Percentiles rank a stretch among this genome's conserved stretches.
Evolutionary conservation across 2,888 invertebrate species (phyloP).

Genomic region (Halocaridina rubra): DNA sequence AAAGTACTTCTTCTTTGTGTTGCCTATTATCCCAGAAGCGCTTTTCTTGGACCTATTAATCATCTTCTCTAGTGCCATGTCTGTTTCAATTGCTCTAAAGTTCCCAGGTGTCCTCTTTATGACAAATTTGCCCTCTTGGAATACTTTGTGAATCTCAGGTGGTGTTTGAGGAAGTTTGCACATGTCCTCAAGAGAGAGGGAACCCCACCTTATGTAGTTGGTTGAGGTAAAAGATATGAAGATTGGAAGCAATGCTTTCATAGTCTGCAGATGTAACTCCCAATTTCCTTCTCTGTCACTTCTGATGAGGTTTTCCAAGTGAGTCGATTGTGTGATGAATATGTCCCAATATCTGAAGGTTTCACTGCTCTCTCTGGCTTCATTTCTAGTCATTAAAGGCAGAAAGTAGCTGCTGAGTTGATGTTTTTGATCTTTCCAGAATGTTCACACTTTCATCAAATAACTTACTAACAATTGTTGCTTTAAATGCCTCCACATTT

Average conservation of each 20-base stretch:
- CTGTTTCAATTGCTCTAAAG: background rate
- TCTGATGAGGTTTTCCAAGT: background rate
- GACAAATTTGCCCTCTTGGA: background rate
- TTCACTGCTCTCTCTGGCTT: background rate
- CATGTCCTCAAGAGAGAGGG: too few relatives aligned
- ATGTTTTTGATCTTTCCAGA: too few relatives aligned
- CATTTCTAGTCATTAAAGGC: too few relatives aligned
- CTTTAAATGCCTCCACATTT: too few relatives aligned
- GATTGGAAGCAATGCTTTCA: background rate
- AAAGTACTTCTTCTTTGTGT: background rate
- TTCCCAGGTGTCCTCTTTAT: background rate
- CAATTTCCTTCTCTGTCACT: background rate
- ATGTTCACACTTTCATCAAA: too few relatives aligned
- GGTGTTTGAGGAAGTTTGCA: background rate
- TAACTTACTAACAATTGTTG: too few relatives aligned
- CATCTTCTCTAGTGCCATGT: background rate
- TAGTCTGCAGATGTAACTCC: background rate
- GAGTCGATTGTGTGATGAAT: background rate
- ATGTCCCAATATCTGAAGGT: background rate
- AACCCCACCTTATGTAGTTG: too few relatives aligned
- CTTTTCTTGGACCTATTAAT: background rate
- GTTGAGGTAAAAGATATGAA: too few relatives aligned
- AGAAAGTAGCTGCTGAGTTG: too few relatives aligned
- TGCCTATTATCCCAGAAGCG: background rate
- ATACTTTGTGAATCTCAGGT: background rate